phyloP scores from a whole-genome alignment of 2,888 invertebrate species.

The Venusia cambrica region DNA sequence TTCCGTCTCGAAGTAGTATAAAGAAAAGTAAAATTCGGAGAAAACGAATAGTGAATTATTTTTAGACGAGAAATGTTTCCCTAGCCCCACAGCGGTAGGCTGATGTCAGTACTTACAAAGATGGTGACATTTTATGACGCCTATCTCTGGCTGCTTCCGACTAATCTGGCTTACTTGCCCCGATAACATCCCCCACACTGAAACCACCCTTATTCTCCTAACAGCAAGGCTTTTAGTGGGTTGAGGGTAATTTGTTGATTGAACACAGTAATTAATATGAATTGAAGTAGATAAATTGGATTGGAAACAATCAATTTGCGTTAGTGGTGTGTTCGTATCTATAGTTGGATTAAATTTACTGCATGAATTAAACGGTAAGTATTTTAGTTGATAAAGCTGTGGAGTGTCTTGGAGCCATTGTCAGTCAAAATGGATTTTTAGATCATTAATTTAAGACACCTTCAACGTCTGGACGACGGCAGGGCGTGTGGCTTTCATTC shows the following conservation, averaged over 20 bases:
- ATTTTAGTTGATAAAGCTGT: no score
- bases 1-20: no score
- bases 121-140: slow-evolving; percentile 55
- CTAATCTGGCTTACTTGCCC: slow-evolving; percentile 44
- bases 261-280: slow-evolving; percentile 38
- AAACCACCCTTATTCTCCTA: slow-evolving; percentile 23
- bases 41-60: slow-evolving; percentile 7
- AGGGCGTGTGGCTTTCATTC: no score
- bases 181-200: slow-evolving; percentile 26
- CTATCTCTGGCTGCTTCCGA: slow-evolving; percentile 47
- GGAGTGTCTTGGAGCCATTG: no score
- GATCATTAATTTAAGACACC: no score
- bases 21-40: no score
- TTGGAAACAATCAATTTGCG: slow-evolving; percentile 31
- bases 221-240: slow-evolving; percentile 25
- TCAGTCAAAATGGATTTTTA: no score
- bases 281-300: slow-evolving; percentile 32
- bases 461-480: no score
- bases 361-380: slow-evolving; percentile 11
- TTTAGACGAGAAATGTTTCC: slow-evolving; percentile 11
- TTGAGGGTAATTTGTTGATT: slow-evolving; percentile 39
- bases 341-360: slow-evolving; percentile 22
- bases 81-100: slow-evolving; percentile 35
- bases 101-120: slow-evolving; percentile 52
- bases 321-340: no score